phyloP scores from a whole-genome alignment of 1,140 invertebrate species.

The Lordiphosa mommai region DNA sequence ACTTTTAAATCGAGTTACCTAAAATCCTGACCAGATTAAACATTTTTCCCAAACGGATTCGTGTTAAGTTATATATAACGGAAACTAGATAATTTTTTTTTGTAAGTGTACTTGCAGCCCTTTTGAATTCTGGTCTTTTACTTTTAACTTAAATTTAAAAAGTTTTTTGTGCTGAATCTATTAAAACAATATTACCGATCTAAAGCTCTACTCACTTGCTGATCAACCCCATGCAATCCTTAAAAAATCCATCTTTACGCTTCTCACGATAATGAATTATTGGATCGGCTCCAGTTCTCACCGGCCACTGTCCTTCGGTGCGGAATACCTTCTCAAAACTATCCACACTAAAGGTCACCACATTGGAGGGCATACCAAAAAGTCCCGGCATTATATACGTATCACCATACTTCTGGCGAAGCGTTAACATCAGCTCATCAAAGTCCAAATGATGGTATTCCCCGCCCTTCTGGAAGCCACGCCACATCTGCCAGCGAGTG shows the following conservation, averaged over 20 bases:
- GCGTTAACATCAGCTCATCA: slow-evolving; percentile 16
- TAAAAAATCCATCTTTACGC: slow-evolving; percentile 33
- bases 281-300: slow-evolving; percentile 31
- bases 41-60: no score
- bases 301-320: slow-evolving; percentile 57
- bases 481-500: slow-evolving; percentile 38
- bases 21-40: no score
- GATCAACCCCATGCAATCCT: slow-evolving; percentile 36
- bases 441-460: slow-evolving; percentile 30
- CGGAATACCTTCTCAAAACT: slow-evolving; percentile 42
- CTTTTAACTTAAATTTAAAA: no score
- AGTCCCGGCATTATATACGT: slow-evolving; percentile 38
- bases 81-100: no score
- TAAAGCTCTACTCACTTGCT: slow-evolving; percentile 21
- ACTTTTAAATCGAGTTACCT: no score
- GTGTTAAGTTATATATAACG: no score
- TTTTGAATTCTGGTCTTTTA: no score
- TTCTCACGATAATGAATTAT: slow-evolving; percentile 37
- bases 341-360: slow-evolving; percentile 35
- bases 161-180: no score
- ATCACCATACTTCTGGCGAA: slow-evolving; percentile 35
- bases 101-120: no score
- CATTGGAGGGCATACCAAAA: slow-evolving; percentile 50
- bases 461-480: slow-evolving; percentile 49
- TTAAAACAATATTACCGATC: no score